Evolutionary conservation across 2,888 invertebrate genomes (phyloP), one percentile per base, ranked within the genome.

Genomic region (Drosophila buzzatii): DNA sequence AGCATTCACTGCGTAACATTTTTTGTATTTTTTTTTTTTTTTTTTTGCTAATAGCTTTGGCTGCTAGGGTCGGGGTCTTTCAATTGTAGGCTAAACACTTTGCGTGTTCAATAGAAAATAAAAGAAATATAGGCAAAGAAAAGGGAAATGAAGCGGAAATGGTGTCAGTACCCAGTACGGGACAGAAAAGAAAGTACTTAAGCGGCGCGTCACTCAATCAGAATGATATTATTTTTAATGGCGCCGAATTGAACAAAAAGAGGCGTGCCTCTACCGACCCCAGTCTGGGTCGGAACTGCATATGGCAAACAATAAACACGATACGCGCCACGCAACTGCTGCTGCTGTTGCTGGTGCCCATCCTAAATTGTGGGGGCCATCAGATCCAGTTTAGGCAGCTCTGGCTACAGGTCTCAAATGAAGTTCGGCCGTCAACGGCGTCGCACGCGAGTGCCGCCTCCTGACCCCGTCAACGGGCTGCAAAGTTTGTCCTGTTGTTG

Each of bases 201-300:
- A 87, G 72, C 87, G 88, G 79, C 86, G 89, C 86, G 86, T 84
- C 86, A 85, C 84, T 90, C 88, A 88, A 88, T 90, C 90, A 90
- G 75, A 89, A 84, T 79, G 86, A 89, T 89, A 88, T 90, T 88
- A 88, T 83, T 90, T 88, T 86, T 89, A 90, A 90, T 88, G 90
- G 90, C 71, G 76, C 60, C 69, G 83, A 85, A 86, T 79, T 78
- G 71, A 80, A 58, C 57, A 3, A 33, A 35, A 14, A 8, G 51
- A 37, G 52, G 37, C 20, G 52, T 44, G 23, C 16, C 49, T 23
- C 9, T 4, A 12, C 2, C 5, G 16, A 7, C 14, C 44, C 51
- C 33, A 8, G 14, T 39, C 10, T 14, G 3, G 7, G 39, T n/a
- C 12, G 9, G 14, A 35, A 23, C 62, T 61, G 63, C 69, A 72